Evolutionary conservation across 2,113 vertebrate genomes (phyloP).

Genomic region (Sander lucioperca): DNA sequence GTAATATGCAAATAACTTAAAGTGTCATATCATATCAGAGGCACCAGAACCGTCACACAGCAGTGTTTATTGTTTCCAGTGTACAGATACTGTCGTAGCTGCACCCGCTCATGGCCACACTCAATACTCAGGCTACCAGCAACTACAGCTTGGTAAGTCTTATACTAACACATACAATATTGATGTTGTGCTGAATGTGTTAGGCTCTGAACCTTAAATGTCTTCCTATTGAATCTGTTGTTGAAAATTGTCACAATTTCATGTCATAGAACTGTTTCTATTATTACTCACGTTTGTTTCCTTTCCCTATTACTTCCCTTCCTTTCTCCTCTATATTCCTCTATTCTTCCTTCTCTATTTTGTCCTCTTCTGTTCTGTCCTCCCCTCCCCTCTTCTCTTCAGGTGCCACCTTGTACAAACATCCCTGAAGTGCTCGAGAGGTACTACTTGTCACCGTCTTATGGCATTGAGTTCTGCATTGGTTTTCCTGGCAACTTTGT

Average conservation of each 20-base stretch:
- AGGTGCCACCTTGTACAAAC: slow-evolving; percentile 61
- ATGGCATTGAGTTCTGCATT: slow-evolving; percentile 86
- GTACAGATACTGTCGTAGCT: slow-evolving; percentile 27
- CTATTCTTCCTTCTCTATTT: not conserved
- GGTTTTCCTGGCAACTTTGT: slow-evolving; percentile 85
- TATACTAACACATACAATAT: not conserved
- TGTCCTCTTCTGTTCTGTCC: not conserved
- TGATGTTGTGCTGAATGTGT: not conserved
- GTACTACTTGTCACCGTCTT: slow-evolving; percentile 87
- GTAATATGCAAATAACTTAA: slow-evolving; percentile 26
- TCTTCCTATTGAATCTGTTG: not conserved
- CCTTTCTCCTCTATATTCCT: not conserved
- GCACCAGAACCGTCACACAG: slow-evolving; percentile 36
- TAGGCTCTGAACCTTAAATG: not conserved
- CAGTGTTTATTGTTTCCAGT: slow-evolving; percentile 67
- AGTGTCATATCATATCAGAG: slow-evolving; percentile 1
- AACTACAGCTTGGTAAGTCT: slow-evolving; percentile 70
- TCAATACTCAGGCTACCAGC: not conserved
- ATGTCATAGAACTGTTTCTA: not conserved
- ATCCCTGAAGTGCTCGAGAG: slow-evolving; percentile 69
- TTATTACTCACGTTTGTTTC: not conserved
- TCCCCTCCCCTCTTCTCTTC: not conserved
- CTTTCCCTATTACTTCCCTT: not conserved
- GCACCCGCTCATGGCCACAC: slow-evolving; percentile 22
- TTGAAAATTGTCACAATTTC: not conserved